These are phyloP conservation scores for Xiphophorus maculatus DNA, from an alignment of 2,113 vertebrate genomes.

Conservation along the genomic window DNA sequence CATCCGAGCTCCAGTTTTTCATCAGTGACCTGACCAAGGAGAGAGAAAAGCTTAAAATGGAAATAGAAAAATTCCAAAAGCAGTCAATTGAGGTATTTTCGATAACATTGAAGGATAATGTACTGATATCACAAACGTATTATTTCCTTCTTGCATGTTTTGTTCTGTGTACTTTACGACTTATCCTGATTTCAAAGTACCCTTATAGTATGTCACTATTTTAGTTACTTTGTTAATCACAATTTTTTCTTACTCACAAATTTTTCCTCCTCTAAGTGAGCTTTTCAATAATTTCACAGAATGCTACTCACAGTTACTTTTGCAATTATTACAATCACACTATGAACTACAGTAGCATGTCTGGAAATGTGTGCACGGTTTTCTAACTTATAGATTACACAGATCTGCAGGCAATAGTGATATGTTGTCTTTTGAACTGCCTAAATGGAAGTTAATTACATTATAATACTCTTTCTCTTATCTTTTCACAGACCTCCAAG, in stretches of 20 bases:
- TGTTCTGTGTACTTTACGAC: background rate
- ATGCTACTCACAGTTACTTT: slow-evolving; percentile 16
- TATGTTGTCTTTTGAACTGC: slow-evolving; percentile 2
- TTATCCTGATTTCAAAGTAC: slow-evolving; percentile 9
- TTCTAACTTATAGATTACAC: background rate
- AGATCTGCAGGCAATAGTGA: background rate
- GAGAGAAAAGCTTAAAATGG: slow-evolving; percentile 97
- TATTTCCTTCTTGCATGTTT: slow-evolving; percentile 55
- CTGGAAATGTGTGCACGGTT: background rate
- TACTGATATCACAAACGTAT: slow-evolving; percentile 31
- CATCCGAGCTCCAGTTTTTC: slow-evolving; percentile 90
- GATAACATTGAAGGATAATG: slow-evolving; percentile 55
- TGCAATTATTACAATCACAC: background rate
- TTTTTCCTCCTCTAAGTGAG: slow-evolving; percentile 16
- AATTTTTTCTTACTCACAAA: slow-evolving; percentile 11
- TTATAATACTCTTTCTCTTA: slow-evolving; percentile 31
- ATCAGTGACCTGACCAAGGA: slow-evolving; percentile 96
- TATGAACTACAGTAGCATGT: slow-evolving; percentile 14
- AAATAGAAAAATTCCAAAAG: slow-evolving; percentile 99
- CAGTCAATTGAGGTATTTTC: slow-evolving; percentile 94
- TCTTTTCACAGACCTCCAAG: slow-evolving; percentile 85
- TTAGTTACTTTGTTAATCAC: slow-evolving; percentile 26
- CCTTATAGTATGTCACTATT: background rate
- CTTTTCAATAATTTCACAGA: slow-evolving; percentile 6
- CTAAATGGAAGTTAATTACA: background rate